Evolutionary conservation across 2,113 vertebrate genomes (phyloP).

Genomic region (Boulengeromyrus knoepffleri): DNA sequence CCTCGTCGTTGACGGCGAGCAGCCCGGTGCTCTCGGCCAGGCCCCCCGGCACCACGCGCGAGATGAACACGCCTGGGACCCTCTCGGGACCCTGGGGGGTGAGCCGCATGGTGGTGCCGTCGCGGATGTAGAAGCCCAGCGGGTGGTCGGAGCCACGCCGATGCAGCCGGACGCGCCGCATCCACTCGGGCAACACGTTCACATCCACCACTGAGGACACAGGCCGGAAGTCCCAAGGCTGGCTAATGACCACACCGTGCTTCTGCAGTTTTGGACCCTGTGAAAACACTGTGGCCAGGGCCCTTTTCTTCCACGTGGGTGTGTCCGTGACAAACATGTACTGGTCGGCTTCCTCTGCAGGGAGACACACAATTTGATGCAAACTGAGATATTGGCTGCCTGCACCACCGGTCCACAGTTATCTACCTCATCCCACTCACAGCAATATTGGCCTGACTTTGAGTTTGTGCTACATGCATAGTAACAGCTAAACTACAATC

Average conservation of each 20-base stretch:
- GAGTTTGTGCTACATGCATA: background rate
- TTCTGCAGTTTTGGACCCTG: constrained; percentile 76
- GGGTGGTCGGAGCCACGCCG: constrained; percentile 90
- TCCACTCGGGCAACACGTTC: constrained; percentile 89
- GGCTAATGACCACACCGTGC: constrained; percentile 79
- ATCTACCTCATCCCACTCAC: background rate
- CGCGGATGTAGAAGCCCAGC: constrained; percentile 92
- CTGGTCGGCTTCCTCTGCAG: constrained; percentile 90
- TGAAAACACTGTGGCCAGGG: constrained; percentile 72
- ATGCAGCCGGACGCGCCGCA: constrained; percentile 85
- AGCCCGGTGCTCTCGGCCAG: constrained; percentile 91
- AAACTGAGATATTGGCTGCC: background rate
- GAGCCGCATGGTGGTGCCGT: constrained; percentile 86
- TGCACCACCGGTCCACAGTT: background rate
- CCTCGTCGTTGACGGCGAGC: constrained; percentile 90
- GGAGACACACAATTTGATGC: constrained; percentile 21
- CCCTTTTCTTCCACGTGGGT: constrained; percentile 72
- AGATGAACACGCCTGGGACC: constrained; percentile 85
- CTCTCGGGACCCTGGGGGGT: constrained; percentile 87
- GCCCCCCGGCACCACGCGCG: constrained; percentile 86
- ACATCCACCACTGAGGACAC: constrained; percentile 96
- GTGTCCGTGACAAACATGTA: constrained; percentile 78
- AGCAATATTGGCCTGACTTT: background rate
- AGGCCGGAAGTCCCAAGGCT: constrained; percentile 89
- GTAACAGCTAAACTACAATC: background rate